phyloP scores from a whole-genome alignment of 2,113 vertebrate species.

The Leucoraja erinaceus region DNA sequence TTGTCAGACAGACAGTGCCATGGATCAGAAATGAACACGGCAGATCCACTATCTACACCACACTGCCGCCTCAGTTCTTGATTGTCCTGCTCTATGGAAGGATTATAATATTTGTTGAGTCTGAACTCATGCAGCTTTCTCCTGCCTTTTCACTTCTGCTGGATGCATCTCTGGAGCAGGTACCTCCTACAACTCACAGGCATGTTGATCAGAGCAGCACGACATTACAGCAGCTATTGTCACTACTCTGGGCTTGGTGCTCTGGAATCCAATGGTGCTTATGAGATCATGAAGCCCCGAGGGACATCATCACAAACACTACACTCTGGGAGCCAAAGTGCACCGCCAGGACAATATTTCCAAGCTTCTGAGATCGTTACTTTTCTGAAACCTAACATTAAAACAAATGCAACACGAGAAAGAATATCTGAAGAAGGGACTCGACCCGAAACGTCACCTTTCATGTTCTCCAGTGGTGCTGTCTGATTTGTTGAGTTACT shows the following conservation, averaged over 20 bases:
- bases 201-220: background rate
- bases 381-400: background rate
- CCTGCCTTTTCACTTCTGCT: background rate
- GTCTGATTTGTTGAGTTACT: too few relatives aligned
- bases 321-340: background rate
- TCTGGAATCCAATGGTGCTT: background rate
- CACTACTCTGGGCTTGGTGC: background rate
- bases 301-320: background rate
- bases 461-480: too few relatives aligned
- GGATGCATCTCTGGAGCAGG: background rate
- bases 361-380: background rate
- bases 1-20: too few relatives aligned
- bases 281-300: background rate
- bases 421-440: background rate
- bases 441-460: too few relatives aligned
- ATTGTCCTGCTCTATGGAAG: background rate
- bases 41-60: too few relatives aligned
- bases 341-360: background rate
- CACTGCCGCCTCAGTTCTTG: background rate
- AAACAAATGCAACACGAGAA: background rate
- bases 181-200: background rate
- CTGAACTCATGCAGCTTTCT: background rate
- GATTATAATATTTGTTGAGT: background rate
- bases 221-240: background rate
- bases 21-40: too few relatives aligned